Conservation (phyloP, 2,797 vertebrate species). For the Antennarius maculatus region DNA sequence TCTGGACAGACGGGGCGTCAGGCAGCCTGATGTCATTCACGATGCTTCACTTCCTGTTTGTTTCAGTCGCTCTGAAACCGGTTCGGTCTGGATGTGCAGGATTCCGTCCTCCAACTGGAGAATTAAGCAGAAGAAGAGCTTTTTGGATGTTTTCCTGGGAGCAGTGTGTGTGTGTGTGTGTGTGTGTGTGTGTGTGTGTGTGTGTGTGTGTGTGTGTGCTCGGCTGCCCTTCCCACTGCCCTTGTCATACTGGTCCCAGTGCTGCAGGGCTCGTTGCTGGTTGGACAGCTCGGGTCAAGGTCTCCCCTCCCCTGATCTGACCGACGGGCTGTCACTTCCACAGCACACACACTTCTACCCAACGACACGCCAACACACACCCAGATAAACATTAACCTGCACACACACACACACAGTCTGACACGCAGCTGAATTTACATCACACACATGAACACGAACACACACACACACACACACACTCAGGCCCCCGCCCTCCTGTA, state of each 20-base stretch:
- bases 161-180: constrained; percentile 41
- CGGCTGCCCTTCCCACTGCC: constrained; percentile 69
- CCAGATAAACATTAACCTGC: constrained; percentile 15
- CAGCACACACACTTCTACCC: constrained; percentile 24
- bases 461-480: constrained; percentile 24
- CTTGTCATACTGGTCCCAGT: constrained; percentile 79
- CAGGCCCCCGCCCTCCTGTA: constrained; percentile 44
- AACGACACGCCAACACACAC: constrained; percentile 33
- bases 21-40: too few species aligned
- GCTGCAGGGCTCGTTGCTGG: constrained; percentile 72
- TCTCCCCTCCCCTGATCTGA: constrained; percentile 73
- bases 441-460: constrained; percentile 25
- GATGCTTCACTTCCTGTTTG: too few species aligned
- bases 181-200: not conserved
- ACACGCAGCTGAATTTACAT: constrained; percentile 41
- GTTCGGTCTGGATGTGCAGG: too few species aligned
- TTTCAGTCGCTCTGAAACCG: too few species aligned
- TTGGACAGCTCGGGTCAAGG: constrained; percentile 79
- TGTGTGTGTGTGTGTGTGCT: not conserved
- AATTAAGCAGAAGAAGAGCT: too few species aligned
- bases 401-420: constrained; percentile 21
- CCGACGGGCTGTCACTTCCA: constrained; percentile 75
- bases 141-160: constrained; percentile 19
- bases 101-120: too few species aligned
- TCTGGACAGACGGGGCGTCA: too few species aligned